Percentiles rank a stretch among this genome's conserved stretches.
Conservation (phyloP, 1,140 invertebrate species). For the Ridgeia piscesae region DNA sequence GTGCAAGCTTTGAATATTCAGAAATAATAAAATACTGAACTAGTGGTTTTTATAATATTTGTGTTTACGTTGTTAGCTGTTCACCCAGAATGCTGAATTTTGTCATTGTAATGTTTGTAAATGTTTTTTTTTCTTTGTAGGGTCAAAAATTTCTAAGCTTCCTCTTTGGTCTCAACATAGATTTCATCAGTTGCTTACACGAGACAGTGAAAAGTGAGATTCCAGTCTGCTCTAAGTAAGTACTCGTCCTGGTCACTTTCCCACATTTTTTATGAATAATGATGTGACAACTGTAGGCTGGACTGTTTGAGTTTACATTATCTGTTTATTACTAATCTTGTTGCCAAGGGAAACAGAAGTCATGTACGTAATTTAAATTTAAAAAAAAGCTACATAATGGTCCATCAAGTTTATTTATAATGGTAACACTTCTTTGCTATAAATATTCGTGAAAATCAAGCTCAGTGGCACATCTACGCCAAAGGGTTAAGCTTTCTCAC, state of each 20-base stretch:
- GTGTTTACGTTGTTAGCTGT: neutral
- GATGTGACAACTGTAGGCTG: too few relatives aligned
- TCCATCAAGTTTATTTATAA: too few relatives aligned
- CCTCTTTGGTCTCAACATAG: slow-evolving; percentile 39
- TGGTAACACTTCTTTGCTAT: too few relatives aligned
- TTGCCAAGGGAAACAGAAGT: too few relatives aligned
- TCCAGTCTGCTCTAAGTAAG: slow-evolving; percentile 39
- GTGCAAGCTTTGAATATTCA: neutral
- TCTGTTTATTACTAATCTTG: too few relatives aligned
- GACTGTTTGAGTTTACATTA: too few relatives aligned
- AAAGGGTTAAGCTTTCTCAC: too few relatives aligned
- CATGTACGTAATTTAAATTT: too few relatives aligned
- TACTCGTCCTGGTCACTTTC: neutral
- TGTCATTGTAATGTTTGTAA: neutral
- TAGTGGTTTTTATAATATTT: neutral
- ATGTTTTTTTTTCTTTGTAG: slow-evolving; percentile 27
- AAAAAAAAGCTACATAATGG: too few relatives aligned
- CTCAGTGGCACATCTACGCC: too few relatives aligned
- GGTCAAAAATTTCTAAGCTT: slow-evolving; percentile 43
- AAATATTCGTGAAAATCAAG: too few relatives aligned
- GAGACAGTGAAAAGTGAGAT: slow-evolving; percentile 45
- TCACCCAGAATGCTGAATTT: neutral
- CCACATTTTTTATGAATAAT: neutral
- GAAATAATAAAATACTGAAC: neutral
- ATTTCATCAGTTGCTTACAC: slow-evolving; percentile 40